A percentile compares a stretch with the other conserved stretches of the same genome.
Conservation (phyloP, 92 coral and sea anemone species). For the Porites evermanni region DNA sequence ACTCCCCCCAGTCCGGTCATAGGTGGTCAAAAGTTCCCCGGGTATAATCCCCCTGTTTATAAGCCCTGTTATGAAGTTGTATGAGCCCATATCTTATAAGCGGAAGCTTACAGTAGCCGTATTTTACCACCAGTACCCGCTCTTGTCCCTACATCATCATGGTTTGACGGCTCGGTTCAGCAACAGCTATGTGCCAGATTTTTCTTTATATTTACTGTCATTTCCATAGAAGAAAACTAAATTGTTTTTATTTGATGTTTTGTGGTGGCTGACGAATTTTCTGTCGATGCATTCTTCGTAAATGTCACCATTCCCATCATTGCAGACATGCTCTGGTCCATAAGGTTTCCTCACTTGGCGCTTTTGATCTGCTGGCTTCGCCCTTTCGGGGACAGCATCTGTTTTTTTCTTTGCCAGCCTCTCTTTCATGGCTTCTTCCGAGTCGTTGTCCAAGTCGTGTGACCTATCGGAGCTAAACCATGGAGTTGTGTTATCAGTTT, state of each 20-base stretch:
- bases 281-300: slow-evolving; percentile 15
- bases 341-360: too few species aligned
- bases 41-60: too few species aligned
- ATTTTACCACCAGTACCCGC: neutral
- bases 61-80: too few species aligned
- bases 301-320: neutral
- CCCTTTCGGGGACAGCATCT: neutral
- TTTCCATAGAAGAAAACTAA: neutral
- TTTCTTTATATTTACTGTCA: neutral
- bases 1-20: too few species aligned
- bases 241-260: neutral
- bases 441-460: neutral
- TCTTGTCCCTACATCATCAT: neutral
- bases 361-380: too few species aligned
- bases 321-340: neutral
- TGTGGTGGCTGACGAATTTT: neutral
- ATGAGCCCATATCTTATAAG: too few species aligned
- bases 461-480: neutral
- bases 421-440: neutral
- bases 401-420: neutral
- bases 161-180: neutral
- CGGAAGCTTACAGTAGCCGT: too few species aligned
- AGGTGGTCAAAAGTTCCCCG: too few species aligned
- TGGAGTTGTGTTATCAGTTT: too few species aligned
- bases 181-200: neutral